A percentile compares a stretch with the other conserved stretches of the same genome.
These are phyloP conservation scores for Micropterix aruncella DNA, from an alignment of 2,888 invertebrate species.

Conservation along the genomic window DNA sequence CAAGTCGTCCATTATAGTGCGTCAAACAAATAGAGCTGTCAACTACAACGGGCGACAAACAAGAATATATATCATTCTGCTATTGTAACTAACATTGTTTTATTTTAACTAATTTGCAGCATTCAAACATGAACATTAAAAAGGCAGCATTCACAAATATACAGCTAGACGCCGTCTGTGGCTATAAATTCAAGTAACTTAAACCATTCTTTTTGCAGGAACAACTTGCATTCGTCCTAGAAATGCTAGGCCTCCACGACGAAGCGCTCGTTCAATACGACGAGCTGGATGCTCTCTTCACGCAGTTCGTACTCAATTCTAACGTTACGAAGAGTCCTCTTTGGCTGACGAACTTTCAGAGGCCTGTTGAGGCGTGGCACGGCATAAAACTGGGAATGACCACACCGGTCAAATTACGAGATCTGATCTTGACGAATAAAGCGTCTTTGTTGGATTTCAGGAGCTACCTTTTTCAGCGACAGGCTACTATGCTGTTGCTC, in stretches of 20 bases:
- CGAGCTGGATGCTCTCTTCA: conserved; percentile 91
- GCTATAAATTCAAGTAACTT: too few relatives aligned
- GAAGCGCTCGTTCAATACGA: conserved; percentile 95
- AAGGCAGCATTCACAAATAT: too few relatives aligned
- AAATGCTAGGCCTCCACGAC: conserved; percentile 86
- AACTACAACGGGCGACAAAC: too few relatives aligned
- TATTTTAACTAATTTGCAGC: too few relatives aligned
- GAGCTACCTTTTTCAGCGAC: conserved; percentile 86
- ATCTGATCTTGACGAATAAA: conserved; percentile 31
- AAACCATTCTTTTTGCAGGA: conserved; percentile 60
- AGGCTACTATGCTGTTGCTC: conserved; percentile 71
- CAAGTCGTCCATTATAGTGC: too few relatives aligned
- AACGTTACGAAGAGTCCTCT: conserved; percentile 73
- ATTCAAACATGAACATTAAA: too few relatives aligned
- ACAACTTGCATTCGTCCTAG: conserved; percentile 87
- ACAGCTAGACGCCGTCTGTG: too few relatives aligned
- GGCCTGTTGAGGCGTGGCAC: conserved; percentile 69
- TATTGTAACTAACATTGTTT: too few relatives aligned
- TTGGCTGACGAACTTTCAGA: conserved; percentile 74
- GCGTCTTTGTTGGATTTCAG: conserved; percentile 79
- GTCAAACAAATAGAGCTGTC: too few relatives aligned
- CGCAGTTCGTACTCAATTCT: conserved; percentile 92
- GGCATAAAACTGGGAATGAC: conserved; percentile 56
- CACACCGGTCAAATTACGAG: conserved; percentile 40
- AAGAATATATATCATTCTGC: too few relatives aligned